phyloP scores from a whole-genome alignment of 2,888 invertebrate genomes.

The Galeruca laticollis region DNA sequence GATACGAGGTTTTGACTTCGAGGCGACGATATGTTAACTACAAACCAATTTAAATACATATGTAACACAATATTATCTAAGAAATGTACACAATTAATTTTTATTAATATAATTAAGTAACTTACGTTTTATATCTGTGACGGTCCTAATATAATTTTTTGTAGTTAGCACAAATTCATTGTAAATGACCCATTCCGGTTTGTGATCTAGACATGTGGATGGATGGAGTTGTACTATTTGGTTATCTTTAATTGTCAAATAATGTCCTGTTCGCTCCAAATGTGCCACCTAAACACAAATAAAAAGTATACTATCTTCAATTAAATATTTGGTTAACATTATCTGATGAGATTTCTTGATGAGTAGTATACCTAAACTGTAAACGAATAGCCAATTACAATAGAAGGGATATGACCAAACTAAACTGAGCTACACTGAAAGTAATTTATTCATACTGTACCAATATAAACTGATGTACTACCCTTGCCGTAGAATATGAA shows the following conservation, averaged over 20 bases:
- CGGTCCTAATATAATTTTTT: slow-evolving; percentile 99
- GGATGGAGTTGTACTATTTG: slow-evolving; percentile 99
- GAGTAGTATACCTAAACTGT: too few relatives aligned
- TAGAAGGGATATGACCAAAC: too few relatives aligned
- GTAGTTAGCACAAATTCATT: slow-evolving; percentile 99
- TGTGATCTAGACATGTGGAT: slow-evolving; percentile 98
- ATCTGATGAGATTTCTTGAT: too few relatives aligned
- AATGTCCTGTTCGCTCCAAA: slow-evolving; percentile 97
- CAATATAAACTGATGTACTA: too few relatives aligned
- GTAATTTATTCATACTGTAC: too few relatives aligned
- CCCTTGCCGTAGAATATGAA: too few relatives aligned
- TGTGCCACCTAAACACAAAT: slow-evolving; percentile 83
- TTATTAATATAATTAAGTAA: slow-evolving; percentile 49
- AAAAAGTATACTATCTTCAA: neutral
- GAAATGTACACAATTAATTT: neutral
- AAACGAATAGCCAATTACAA: too few relatives aligned
- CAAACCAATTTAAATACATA: too few relatives aligned
- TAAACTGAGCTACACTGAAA: too few relatives aligned
- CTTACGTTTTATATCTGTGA: slow-evolving; percentile 98
- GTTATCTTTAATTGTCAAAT: slow-evolving; percentile 98
- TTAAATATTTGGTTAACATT: too few relatives aligned
- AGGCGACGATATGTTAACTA: too few relatives aligned
- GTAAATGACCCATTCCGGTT: slow-evolving; percentile 99
- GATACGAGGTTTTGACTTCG: too few relatives aligned
- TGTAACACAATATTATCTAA: slow-evolving; percentile 60